phyloP scores from a whole-genome alignment of 2,888 invertebrate genomes.

The Orthosia incerta region DNA sequence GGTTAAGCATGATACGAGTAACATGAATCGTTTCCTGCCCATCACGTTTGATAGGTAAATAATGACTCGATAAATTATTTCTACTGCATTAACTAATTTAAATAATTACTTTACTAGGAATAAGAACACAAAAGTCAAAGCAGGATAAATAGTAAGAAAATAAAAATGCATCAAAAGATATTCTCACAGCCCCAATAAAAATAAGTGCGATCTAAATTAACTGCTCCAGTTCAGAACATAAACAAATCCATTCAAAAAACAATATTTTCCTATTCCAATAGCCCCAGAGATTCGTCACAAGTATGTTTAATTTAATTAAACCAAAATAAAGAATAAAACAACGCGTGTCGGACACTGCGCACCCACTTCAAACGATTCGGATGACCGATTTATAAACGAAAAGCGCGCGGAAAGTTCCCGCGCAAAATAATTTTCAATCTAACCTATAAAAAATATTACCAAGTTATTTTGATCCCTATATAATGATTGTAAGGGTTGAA shows the following conservation, averaged over 20 bases:
- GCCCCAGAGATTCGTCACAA: conserved; percentile 74
- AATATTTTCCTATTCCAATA: conserved; percentile 62
- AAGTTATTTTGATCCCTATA: conserved; percentile 22
- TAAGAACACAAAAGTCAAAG: background rate
- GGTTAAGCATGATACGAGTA: too few relatives aligned
- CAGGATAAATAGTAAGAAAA: background rate
- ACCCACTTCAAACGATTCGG: conserved; percentile 81
- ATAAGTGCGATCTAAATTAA: conserved; percentile 1
- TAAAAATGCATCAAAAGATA: background rate
- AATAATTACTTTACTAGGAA: background rate
- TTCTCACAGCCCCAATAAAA: background rate
- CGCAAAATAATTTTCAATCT: conserved; percentile 71
- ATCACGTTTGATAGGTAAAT: too few relatives aligned
- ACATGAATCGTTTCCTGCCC: too few relatives aligned
- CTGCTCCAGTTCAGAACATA: conserved; percentile 29
- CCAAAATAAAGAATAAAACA: conserved; percentile 79
- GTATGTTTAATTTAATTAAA: conserved; percentile 85
- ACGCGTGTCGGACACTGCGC: conserved; percentile 84
- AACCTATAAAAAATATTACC: conserved; percentile 23
- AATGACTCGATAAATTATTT: too few relatives aligned
- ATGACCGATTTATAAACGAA: conserved; percentile 79
- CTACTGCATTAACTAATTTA: too few relatives aligned
- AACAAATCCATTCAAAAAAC: conserved; percentile 58
- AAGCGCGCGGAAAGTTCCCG: conserved; percentile 75
- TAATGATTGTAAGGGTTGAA: background rate